Conservation (phyloP, 2,797 vertebrate species). For the Danio aesculapii region DNA sequence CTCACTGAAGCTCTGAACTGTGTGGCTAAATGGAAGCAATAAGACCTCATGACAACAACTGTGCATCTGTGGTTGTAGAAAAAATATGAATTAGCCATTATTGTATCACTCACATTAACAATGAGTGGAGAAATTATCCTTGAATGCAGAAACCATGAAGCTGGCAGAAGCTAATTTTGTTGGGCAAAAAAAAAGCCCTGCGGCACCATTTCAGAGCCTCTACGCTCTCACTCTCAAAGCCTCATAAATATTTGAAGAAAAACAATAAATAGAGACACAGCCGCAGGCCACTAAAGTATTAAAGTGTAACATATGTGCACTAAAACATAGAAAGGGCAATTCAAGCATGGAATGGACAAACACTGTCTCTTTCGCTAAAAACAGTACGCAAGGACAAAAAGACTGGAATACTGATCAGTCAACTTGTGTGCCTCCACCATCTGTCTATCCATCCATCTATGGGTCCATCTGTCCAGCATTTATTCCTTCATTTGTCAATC, state of each 20-base stretch:
- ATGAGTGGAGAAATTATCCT: not conserved
- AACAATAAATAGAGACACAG: conserved; percentile 60
- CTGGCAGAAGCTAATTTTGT: conserved; percentile 9
- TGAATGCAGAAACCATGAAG: not conserved
- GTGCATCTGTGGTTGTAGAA: not conserved
- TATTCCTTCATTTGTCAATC: not conserved
- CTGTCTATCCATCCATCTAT: not conserved
- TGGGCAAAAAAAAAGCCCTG: not conserved
- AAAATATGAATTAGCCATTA: conserved; percentile 9
- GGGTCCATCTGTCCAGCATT: not conserved
- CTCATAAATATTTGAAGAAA: conserved; percentile 63
- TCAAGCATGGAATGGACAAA: conserved; percentile 21
- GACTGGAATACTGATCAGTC: too few species aligned
- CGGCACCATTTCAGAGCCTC: conserved; percentile 49
- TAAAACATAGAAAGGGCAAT: conserved; percentile 1
- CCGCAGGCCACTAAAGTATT: conserved; percentile 18
- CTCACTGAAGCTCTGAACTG: conserved; percentile 21
- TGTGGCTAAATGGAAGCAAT: not conserved
- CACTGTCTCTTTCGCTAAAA: not conserved
- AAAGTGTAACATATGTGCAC: conserved; percentile 30
- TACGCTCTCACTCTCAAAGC: conserved; percentile 33
- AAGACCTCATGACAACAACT: conserved; percentile 3
- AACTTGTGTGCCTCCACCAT: not conserved
- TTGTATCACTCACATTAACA: conserved; percentile 2
- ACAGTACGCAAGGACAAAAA: too few species aligned